These are phyloP conservation scores for Dermochelys coriacea DNA, from an alignment of 2,797 vertebrate species.

Conservation along the genomic window DNA sequence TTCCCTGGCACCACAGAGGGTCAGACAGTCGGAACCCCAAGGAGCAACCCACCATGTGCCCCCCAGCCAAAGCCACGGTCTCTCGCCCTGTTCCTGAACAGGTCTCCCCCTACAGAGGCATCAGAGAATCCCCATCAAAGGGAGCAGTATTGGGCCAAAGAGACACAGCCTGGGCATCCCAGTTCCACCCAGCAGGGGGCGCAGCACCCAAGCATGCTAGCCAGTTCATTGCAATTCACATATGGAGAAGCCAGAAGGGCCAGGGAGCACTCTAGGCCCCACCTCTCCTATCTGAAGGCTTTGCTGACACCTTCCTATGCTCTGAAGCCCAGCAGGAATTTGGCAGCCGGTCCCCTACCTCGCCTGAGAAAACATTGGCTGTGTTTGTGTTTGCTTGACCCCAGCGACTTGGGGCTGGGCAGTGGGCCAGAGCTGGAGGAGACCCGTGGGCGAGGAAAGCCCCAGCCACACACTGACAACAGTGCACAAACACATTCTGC, in stretches of 20 bases:
- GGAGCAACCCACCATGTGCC: not conserved
- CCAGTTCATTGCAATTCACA: not conserved
- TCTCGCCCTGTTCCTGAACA: not conserved
- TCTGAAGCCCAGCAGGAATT: not conserved
- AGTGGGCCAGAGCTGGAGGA: not conserved
- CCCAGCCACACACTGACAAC: not conserved
- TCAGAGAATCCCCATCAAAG: not conserved
- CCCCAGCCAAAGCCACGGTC: too few species aligned
- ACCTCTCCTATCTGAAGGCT: not conserved
- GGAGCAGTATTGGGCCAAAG: not conserved
- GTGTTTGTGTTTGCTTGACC: not conserved
- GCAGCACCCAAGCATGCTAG: not conserved
- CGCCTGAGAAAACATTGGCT: not conserved
- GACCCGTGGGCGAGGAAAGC: not conserved
- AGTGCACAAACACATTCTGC: not conserved
- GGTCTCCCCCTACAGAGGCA: not conserved
- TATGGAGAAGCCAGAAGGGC: not conserved
- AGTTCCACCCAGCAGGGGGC: not conserved
- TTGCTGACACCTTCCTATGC: not conserved
- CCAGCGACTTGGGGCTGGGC: not conserved
- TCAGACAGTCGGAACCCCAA: too few species aligned
- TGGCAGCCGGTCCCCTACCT: not conserved
- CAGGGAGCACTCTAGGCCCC: not conserved
- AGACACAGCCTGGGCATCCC: not conserved
- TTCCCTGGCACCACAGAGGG: too few species aligned